Base-by-base conservation (phyloP, 2,888 invertebrate genomes). In the Craniophora ligustri region DNA sequence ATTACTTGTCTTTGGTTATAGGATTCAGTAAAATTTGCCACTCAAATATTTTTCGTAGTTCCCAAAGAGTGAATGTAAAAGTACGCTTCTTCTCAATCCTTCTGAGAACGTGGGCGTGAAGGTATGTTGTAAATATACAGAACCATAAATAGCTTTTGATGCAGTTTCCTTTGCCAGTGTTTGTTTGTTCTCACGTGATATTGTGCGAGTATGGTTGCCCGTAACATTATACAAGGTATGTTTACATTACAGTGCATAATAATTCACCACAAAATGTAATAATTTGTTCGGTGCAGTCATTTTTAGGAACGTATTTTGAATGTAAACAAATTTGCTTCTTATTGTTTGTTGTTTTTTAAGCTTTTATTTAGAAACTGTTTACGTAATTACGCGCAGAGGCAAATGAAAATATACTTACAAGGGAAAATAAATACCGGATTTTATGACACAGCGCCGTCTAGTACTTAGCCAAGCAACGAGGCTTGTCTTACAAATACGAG, bases 101-200 rank as follows among this genome's bases (percentile, higher is more conserved):
- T 26, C 5, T 1, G 26, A 3, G 26, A 26, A n/a, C n/a, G 5
- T 26, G n/a, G n/a, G 26, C n/a, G 26, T 26, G 23, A 23, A 10
- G 23, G 10, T 10, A 23, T 23, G n/a, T n/a, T 26, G 23, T 26
- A 65, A 57, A 68, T 57, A 57, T 36, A 41, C 38, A 14, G n/a
- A 49, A 14, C 15, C 55, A 19, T 11, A 58, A 51, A 58, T 68
- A 62, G 21, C 42, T 21, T 42, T 40, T 31, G 51, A 41, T 47
- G 30, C 51, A 64, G 40, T 40, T 63, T 65, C 60, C 38, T 51
- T 41, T 40, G 13, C n/a, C 26, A 14, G 7, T 28, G 35, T 70
- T 59, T 63, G 36, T 58, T 64, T 64, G 51, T 67, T 55, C 34
- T 41, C 26, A 34, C 35, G 28, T 54, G 45, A 64, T 54, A 51